Conservation (phyloP, 2,797 vertebrate species). For the Gadopsis bispinosus region DNA sequence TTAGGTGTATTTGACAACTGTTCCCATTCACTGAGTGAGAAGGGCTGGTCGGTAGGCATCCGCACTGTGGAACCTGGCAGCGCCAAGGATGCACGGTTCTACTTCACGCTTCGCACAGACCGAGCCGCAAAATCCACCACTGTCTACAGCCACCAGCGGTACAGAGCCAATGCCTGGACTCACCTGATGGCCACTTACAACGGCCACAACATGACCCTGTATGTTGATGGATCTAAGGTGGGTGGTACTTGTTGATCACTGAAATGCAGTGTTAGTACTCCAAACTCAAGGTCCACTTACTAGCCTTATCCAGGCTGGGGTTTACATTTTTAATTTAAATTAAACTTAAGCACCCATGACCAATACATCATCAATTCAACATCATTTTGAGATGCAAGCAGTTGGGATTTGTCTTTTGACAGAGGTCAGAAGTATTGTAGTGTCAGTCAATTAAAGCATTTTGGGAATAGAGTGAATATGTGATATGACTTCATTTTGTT, state of each 20-base stretch:
- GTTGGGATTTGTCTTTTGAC: not conserved
- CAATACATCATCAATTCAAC: not conserved
- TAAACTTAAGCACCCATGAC: not conserved
- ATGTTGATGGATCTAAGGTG: conserved; percentile 90
- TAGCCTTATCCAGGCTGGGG: not conserved
- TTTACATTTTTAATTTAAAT: not conserved
- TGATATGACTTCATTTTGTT: not conserved
- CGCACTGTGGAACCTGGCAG: conserved; percentile 82
- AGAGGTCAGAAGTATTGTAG: not conserved
- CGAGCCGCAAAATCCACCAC: conserved; percentile 86
- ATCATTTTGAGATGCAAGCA: not conserved
- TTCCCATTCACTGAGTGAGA: conserved; percentile 90
- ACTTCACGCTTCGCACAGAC: conserved; percentile 95
- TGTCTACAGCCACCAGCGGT: conserved; percentile 85
- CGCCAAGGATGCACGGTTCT: conserved; percentile 91
- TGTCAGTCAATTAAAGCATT: conserved; percentile 4
- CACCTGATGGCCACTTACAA: conserved; percentile 92
- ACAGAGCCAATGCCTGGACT: conserved; percentile 88
- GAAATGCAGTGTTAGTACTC: not conserved
- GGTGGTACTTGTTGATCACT: conserved; percentile 38
- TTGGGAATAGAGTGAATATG: not conserved
- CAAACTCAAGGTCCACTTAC: not conserved
- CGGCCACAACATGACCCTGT: conserved; percentile 89
- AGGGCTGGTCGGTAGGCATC: conserved; percentile 95
- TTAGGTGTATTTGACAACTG: conserved; percentile 97